Evolutionary conservation across 2,797 vertebrate species (phyloP), one percentile per base, ranked within the genome.

Genomic region (Microctenopoma stevenorrisi): DNA sequence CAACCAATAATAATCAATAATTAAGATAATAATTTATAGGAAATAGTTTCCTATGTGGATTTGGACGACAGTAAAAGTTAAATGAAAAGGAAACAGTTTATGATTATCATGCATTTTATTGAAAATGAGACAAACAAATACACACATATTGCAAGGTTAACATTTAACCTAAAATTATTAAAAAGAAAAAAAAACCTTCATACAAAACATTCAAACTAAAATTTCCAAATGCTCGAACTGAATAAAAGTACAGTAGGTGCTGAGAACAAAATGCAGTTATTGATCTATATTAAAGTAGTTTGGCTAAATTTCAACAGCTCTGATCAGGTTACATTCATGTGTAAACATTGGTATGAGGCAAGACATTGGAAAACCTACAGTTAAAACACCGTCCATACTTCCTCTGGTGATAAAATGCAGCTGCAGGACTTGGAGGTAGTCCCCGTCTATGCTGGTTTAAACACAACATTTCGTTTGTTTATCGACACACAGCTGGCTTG

Each of bases 271-370:
- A 85, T 81, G 81, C 78, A 80, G 33, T 76, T 55, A 61, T 72
- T 76, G 38, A 53, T 86, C 70, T 86, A 79, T 87, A 88, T 81
- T 86, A 86, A 90, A 90, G 82, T 87, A 25, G 53, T 87, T 90
- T 85, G 83, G 78, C 86, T 86, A 86, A 84, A 68, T 67, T 69
- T 74, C 53, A 85, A 81, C 79, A 89, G 86, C 78, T 91, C 64
- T 72, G 76, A 87, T 88, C 86, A 76, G 83, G 85, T 87, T 93
- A 93, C 93, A 93, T 93, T 93, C 92, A 90, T 88, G 68, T 92
- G 90, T 94, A 92, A 93, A 94, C 92, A 89, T 83, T 77, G 82
- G 79, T 78, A 88, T 79, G 89, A 93, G 88, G 89, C 88, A 82
- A 87, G 86, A 92, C 82, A 80, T 16, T 58, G 81, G 81, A 78